Evolutionary conservation across 2,888 invertebrate species (phyloP), one percentile per base, ranked within the genome.

Genomic region (Xestia c-nigrum): DNA sequence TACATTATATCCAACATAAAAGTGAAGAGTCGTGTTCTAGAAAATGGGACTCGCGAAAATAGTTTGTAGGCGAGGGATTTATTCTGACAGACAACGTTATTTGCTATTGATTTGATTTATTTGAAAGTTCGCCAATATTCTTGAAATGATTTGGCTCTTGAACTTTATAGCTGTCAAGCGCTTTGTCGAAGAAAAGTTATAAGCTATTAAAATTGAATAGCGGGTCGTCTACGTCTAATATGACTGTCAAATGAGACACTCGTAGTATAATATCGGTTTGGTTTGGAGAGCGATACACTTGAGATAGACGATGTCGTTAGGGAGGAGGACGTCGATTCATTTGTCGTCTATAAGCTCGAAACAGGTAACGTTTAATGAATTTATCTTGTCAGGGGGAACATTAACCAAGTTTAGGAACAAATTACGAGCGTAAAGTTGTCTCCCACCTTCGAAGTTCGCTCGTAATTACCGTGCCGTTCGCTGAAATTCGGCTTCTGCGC

Each of bases 341-440:
- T 90, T 91, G 88, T 90, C 87, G 88, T 87, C 88, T 87, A 89
- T 79, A 84, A 89, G 89, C 90, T 91, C 90, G 91, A 92, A 93
- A 93, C 91, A 91, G 92, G 92, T 90, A 92, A 88, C 91, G 91
- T 93, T 93, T 95, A 96, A 96, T 95, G 95, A 95, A 96, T 96
- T 96, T 95, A 95, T 94, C 95, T 95, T 94, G 95, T 95, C 96
- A 94, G 91, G 93, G 92, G 94, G 92, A 93, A 92, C 94, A 94
- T 95, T 95, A 95, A 94, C 93, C 91, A 94, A 95, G 94, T 96
- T 96, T 93, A 92, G 93, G 93, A 95, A 95, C 94, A 95, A 96
- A 95, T 96, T 96, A 95, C 94, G 92, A 92, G 92, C 94, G 91
- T 91, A 92, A 95, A 95, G 94, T 95, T 94, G 91, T 92, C 92